These are phyloP conservation scores for Psittacula cyanocephala DNA, from an alignment of 2,113 vertebrate species.

Conservation along the genomic window DNA sequence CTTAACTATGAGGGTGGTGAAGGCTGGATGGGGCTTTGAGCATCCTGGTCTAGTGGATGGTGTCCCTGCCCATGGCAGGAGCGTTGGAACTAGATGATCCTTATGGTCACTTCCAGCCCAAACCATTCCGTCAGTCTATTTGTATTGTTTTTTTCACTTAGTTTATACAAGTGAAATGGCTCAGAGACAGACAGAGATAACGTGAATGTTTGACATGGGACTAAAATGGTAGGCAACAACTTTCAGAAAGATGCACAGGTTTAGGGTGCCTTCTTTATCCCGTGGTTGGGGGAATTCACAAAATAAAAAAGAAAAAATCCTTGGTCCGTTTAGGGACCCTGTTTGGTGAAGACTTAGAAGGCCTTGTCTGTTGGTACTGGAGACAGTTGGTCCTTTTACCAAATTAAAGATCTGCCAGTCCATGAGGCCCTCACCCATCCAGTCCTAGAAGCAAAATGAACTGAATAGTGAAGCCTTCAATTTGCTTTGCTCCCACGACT, in stretches of 20 bases:
- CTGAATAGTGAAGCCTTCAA: background rate
- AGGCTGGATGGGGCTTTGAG: background rate
- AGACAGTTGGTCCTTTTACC: background rate
- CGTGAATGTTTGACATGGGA: background rate
- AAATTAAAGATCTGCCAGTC: background rate
- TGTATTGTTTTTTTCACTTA: background rate
- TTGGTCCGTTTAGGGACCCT: background rate
- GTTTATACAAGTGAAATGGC: background rate
- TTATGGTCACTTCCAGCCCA: background rate
- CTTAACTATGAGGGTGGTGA: background rate
- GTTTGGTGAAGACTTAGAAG: background rate
- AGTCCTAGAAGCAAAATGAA: background rate
- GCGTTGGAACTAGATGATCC: background rate
- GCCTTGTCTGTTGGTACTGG: background rate
- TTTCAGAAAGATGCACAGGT: background rate
- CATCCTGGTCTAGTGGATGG: background rate
- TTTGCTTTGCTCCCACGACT: background rate
- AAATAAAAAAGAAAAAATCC: background rate
- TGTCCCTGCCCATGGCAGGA: background rate
- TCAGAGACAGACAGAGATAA: background rate
- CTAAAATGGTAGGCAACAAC: background rate
- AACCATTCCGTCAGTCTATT: background rate
- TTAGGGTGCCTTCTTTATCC: background rate
- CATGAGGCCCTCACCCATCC: background rate
- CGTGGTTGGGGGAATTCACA: fast-evolving